Evolutionary conservation across 2,797 vertebrate genomes (phyloP).

Genomic region (Cyclura pinguis): DNA sequence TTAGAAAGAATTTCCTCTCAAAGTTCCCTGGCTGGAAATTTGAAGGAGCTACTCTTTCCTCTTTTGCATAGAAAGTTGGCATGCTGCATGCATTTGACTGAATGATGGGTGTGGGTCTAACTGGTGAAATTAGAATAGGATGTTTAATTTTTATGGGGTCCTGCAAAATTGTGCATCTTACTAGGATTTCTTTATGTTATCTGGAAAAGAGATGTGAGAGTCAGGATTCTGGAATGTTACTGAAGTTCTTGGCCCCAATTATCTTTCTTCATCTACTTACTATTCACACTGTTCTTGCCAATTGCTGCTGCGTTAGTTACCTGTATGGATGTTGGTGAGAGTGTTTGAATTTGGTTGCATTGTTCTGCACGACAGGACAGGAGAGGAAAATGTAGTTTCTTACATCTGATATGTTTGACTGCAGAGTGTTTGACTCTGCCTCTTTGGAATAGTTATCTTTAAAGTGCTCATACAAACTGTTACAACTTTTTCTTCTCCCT

Average conservation of each 20-base stretch:
- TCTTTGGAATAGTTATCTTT: not conserved
- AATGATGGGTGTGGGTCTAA: not conserved
- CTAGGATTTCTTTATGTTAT: not conserved
- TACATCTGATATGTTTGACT: not conserved
- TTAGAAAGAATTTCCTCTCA: not conserved
- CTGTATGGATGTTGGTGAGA: not conserved
- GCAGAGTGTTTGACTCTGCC: not conserved
- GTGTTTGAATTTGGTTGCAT: not conserved
- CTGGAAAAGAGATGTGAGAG: not conserved
- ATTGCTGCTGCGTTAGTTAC: not conserved
- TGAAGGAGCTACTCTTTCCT: not conserved
- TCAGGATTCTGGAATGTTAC: not conserved
- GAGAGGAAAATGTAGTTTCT: not conserved
- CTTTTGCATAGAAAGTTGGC: not conserved
- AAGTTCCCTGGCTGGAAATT: not conserved
- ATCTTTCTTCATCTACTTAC: not conserved
- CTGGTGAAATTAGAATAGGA: not conserved
- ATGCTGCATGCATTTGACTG: not conserved
- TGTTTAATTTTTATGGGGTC: not conserved
- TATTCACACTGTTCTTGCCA: not conserved
- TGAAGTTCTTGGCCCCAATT: not conserved
- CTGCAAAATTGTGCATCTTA: not conserved
- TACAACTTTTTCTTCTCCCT: not conserved
- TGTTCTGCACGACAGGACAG: not conserved
- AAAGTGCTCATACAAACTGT: not conserved